Evolutionary conservation across 2,113 vertebrate genomes (phyloP).

Genomic region (Solenodon paradoxus): DNA sequence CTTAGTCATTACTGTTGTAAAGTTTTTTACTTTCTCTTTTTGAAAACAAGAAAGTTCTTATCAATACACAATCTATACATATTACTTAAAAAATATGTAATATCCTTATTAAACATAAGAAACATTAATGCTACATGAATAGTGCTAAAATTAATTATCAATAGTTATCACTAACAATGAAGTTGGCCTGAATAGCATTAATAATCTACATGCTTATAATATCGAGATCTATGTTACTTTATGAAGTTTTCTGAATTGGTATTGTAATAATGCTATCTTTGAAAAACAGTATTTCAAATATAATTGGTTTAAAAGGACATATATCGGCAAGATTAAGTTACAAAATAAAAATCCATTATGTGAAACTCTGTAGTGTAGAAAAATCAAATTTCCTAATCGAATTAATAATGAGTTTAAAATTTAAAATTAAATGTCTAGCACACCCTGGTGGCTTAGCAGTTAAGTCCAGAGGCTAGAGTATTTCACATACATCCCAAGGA

Average conservation of each 20-base stretch:
- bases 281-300: not conserved
- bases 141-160: not conserved
- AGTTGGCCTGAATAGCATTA: not conserved
- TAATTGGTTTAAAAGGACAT: constrained; percentile 1
- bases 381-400: constrained; percentile 14
- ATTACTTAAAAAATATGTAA: not conserved
- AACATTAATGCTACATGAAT: not conserved
- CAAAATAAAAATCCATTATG: not conserved
- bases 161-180: not conserved
- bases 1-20: not conserved
- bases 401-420: not conserved
- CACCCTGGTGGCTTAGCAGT: no score
- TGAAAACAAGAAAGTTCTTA: not conserved
- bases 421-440: not conserved
- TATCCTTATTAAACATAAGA: not conserved
- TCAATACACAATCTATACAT: not conserved
- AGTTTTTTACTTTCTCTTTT: not conserved
- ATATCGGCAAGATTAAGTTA: not conserved
- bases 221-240: not conserved
- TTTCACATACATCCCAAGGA: no score
- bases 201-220: not conserved
- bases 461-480: no score
- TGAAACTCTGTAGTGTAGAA: not conserved
- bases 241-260: not conserved
- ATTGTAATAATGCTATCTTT: not conserved